These are phyloP conservation scores for Holothuria scabra DNA, from an alignment of 53 echinoderm and acorn worm genomes.

Conservation along the genomic window DNA sequence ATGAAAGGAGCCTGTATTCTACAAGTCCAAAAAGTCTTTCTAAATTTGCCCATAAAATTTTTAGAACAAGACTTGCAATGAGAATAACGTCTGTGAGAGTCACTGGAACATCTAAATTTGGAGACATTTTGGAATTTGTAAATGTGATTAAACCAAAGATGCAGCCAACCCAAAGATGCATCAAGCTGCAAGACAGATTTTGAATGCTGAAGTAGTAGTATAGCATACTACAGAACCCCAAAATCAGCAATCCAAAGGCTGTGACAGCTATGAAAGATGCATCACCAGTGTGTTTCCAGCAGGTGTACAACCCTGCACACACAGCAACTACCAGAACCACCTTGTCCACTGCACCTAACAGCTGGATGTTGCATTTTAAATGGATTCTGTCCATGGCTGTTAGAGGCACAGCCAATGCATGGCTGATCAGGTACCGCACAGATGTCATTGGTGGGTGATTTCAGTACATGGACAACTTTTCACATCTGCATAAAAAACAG, in stretches of 20 bases:
- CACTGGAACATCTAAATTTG: constrained; percentile 50
- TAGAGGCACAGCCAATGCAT: constrained; percentile 76
- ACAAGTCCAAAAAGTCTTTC: constrained; percentile 77
- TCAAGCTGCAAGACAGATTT: constrained; percentile 77
- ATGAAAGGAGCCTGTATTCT: constrained; percentile 69
- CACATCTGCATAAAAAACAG: no score
- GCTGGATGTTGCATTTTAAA: constrained; percentile 73
- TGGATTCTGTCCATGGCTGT: constrained; percentile 68
- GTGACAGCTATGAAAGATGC: constrained; percentile 76
- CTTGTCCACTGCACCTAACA: constrained; percentile 69
- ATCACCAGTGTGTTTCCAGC: constrained; percentile 78
- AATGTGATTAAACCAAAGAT: constrained; percentile 88
- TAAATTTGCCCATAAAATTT: constrained; percentile 69
- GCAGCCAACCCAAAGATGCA: constrained; percentile 93
- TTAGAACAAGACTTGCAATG: constrained; percentile 72
- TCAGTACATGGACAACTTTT: no score
- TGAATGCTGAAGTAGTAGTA: constrained; percentile 86
- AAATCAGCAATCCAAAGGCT: constrained; percentile 76
- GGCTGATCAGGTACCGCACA: constrained; percentile 85
- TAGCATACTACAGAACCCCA: constrained; percentile 86
- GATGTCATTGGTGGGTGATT: constrained; percentile 69
- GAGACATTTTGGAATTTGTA: constrained; percentile 27
- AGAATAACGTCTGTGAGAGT: constrained; percentile 77
- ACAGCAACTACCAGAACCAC: constrained; percentile 77
- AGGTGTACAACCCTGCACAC: constrained; percentile 80